Conservation (phyloP, 2,113 vertebrate genomes). For the Oreotragus oreotragus region DNA sequence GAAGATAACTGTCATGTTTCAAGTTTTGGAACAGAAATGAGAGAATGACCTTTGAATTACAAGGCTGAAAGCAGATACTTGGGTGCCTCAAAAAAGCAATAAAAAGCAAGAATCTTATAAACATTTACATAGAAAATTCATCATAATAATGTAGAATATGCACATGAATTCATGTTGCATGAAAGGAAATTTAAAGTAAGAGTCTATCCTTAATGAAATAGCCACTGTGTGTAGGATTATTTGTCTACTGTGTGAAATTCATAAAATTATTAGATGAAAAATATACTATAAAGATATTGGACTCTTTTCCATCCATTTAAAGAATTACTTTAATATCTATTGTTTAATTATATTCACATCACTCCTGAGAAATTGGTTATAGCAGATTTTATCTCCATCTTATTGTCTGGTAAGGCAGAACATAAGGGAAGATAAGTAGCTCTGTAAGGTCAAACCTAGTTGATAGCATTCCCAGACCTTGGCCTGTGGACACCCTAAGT, state of each 20-base stretch:
- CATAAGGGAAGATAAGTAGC: not conserved
- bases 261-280: not conserved
- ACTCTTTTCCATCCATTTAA: not conserved
- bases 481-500: not conserved
- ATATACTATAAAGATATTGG: not conserved
- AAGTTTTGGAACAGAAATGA: conserved; percentile 5
- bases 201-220: not conserved
- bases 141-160: not conserved
- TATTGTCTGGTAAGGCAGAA: not conserved
- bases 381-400: not conserved
- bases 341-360: not conserved
- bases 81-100: not conserved
- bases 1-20: conserved; percentile 16
- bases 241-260: not conserved
- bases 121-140: not conserved
- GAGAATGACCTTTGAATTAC: not conserved
- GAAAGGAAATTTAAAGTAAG: not conserved
- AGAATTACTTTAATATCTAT: not conserved
- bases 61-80: not conserved
- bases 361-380: not conserved
- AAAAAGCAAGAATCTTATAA: not conserved
- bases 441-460: not conserved
- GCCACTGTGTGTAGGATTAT: not conserved
- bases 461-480: not conserved
- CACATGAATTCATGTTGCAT: not conserved